These are phyloP conservation scores for Neocloeon triangulifer DNA, from an alignment of 1,140 invertebrate species.

Conservation along the genomic window DNA sequence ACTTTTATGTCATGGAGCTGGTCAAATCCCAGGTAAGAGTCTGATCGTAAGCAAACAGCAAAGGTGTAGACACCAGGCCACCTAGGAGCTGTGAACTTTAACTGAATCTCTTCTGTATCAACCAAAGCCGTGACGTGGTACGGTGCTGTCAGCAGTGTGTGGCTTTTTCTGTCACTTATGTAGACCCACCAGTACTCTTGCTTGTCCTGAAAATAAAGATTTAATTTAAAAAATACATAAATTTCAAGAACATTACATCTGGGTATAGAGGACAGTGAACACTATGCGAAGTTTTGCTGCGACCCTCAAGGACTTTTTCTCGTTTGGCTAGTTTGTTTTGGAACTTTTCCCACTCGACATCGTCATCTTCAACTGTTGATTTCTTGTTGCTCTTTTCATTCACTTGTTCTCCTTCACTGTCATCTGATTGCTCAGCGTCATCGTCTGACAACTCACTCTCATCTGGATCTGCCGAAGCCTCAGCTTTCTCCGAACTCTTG, in stretches of 20 bases:
- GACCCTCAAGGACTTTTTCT: slow-evolving; percentile 73
- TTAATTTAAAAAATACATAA: background rate
- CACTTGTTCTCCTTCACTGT: slow-evolving; percentile 23
- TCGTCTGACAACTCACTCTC: slow-evolving; percentile 16
- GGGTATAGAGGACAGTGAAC: slow-evolving; percentile 94
- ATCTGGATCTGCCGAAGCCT: too few species aligned
- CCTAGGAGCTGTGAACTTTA: slow-evolving; percentile 86
- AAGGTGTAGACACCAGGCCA: slow-evolving; percentile 86
- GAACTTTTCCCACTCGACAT: slow-evolving; percentile 30
- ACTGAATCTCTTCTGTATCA: slow-evolving; percentile 61
- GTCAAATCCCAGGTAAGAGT: slow-evolving; percentile 88
- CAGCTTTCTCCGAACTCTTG: too few species aligned
- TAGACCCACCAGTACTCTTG: slow-evolving; percentile 99
- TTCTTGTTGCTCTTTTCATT: too few species aligned
- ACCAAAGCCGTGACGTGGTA: slow-evolving; percentile 72
- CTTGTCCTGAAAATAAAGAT: slow-evolving; percentile 41
- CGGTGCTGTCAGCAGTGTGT: slow-evolving; percentile 71
- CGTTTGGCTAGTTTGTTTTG: slow-evolving; percentile 29
- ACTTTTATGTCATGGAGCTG: slow-evolving; percentile 77
- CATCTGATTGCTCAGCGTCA: slow-evolving; percentile 21
- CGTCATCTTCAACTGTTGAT: slow-evolving; percentile 16
- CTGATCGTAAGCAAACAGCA: slow-evolving; percentile 79
- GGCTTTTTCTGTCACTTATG: slow-evolving; percentile 81
- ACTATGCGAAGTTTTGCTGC: slow-evolving; percentile 79
- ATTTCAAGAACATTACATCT: slow-evolving; percentile 25